Conservation (phyloP, 2,113 vertebrate species). For the Seriola rivoliana region DNA sequence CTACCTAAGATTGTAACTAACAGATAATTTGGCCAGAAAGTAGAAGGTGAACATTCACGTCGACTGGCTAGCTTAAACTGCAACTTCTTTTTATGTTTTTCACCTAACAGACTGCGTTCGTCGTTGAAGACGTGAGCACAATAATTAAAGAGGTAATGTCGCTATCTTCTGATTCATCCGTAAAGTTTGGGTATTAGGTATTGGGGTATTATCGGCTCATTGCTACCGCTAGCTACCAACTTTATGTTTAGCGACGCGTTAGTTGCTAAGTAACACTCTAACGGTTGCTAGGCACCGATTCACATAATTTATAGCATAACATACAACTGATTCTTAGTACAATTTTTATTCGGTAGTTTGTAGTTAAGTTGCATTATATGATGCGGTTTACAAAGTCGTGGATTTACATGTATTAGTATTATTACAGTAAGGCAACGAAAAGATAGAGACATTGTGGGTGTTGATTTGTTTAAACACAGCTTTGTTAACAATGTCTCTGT, state of each 20-base stretch:
- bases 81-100: conserved; percentile 33
- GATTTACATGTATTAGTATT: background rate
- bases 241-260: background rate
- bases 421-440: background rate
- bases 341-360: too few relatives aligned
- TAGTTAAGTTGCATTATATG: background rate
- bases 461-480: background rate
- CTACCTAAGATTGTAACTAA: background rate
- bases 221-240: background rate
- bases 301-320: background rate
- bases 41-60: background rate
- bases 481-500: background rate
- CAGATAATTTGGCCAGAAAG: background rate
- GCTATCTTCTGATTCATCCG: fast-evolving
- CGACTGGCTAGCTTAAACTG: background rate
- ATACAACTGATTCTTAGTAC: too few relatives aligned
- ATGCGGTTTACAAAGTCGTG: too few relatives aligned
- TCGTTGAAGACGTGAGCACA: conserved; percentile 93
- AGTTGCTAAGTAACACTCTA: conserved; percentile 64
- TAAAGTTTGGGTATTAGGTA: background rate
- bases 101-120: conserved; percentile 86
- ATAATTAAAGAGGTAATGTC: conserved; percentile 92
- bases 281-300: conserved; percentile 52
- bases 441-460: background rate
- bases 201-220: too few relatives aligned